Evolutionary conservation across 92 coral and sea anemone genomes (phyloP), one percentile per base, ranked within the genome.

Genomic region (Muricea muricata): DNA sequence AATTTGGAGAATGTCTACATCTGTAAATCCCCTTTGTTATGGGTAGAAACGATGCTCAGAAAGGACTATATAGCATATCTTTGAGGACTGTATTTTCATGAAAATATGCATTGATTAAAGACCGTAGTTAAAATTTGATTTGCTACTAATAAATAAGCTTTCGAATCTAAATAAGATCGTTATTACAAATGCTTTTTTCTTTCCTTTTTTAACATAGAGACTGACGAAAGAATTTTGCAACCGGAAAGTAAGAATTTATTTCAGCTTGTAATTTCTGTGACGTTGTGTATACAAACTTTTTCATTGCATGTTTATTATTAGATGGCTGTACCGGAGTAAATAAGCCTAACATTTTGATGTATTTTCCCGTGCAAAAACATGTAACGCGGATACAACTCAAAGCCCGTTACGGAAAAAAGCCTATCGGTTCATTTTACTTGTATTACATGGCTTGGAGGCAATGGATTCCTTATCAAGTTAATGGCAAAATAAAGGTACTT

Each of bases 391-490:
- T 75, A 31, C 65, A 75, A 34, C 37, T 75, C 0, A 28, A 18
- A 75, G 80, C 80, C 4, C 40, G 40, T 0, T 28, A 32, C 21
- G 17, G 32, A 17, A 47, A 50, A 40, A 75, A 47, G 21, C 80
- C 80, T 1, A 40, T 75, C 25, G 32, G 23, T 6, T 13, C 42
- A n/a, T 75, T 75, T 37, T 47, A 26, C 25, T 17, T 75, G 42
- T 31, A 75, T 37, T 75, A 75, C 65, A 52, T 75, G 80, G 28
- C 80, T 1, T 75, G 80, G 80, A 75, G 39, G 23, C 80, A 75
- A 52, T 75, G 80, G 80, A 50, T 75, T 30, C 80, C 80, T 4
- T 75, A 75, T 50, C 80, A 75, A 50, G 65, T 47, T 25, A 15
- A 47, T 17, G 80, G 80, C 20, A 50, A 52, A 40, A 48, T 20